Conservation (phyloP, 1,140 invertebrate genomes). For the Acromyrmex heyeri region DNA sequence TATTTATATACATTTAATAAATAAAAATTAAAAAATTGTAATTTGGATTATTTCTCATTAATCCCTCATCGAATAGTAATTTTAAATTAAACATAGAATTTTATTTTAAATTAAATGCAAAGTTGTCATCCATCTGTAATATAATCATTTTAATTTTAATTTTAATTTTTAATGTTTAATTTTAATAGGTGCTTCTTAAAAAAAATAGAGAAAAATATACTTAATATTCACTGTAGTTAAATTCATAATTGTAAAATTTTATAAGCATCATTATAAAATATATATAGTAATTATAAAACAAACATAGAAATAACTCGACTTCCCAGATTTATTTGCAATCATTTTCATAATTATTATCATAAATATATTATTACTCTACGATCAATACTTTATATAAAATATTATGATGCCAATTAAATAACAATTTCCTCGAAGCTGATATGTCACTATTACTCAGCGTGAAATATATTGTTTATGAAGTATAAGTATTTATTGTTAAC, state of each 20-base stretch:
- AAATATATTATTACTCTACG: background rate
- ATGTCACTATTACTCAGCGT: background rate
- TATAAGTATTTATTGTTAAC: slow-evolving; percentile 39
- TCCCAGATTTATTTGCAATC: background rate
- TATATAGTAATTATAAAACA: background rate
- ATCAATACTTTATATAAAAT: background rate
- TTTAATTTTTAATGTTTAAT: too few relatives aligned
- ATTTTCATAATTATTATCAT: background rate
- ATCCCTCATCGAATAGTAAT: background rate
- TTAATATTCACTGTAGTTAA: background rate
- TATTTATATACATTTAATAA: background rate
- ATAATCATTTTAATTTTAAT: background rate
- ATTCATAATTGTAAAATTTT: background rate
- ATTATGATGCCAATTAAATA: background rate
- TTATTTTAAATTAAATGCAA: background rate
- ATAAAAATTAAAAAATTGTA: background rate
- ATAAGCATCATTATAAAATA: background rate
- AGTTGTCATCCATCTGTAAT: background rate
- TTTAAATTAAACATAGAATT: background rate
- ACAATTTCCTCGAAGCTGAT: slow-evolving; percentile 24
- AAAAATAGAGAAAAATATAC: background rate
- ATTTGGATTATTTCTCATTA: background rate
- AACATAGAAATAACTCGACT: background rate
- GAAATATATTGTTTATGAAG: slow-evolving; percentile 26
- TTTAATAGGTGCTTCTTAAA: background rate